Evolutionary conservation across 2,888 invertebrate species (phyloP).

Genomic region (Sesia apiformis): DNA sequence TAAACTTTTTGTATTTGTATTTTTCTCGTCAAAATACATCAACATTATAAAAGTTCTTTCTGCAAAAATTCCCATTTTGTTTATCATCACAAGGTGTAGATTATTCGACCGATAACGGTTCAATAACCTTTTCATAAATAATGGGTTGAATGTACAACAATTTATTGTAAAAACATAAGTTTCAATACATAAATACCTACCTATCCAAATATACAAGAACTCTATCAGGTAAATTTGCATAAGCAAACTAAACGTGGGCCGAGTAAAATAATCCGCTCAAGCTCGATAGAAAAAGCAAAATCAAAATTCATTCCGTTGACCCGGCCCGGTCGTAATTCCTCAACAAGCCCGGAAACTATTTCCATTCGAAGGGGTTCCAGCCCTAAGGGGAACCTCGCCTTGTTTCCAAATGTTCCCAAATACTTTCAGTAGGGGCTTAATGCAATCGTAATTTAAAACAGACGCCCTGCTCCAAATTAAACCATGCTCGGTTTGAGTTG

Average conservation of each 20-base stretch:
- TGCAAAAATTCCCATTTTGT: no score
- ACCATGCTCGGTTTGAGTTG: constrained; percentile 3
- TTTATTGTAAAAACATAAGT: neutral
- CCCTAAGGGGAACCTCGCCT: constrained; percentile 35
- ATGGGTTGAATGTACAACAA: no score
- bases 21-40: no score
- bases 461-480: neutral
- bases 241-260: constrained; percentile 34
- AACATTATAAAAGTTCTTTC: no score
- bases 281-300: constrained; percentile 56
- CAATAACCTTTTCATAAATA: no score
- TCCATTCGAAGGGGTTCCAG: constrained; percentile 53
- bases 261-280: constrained; percentile 38
- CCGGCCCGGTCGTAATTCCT: constrained; percentile 50
- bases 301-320: constrained; percentile 67
- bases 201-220: constrained; percentile 24
- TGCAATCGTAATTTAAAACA: constrained; percentile 5
- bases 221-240: constrained; percentile 38
- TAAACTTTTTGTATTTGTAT: no score
- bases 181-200: neutral
- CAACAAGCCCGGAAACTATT: constrained; percentile 55
- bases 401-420: constrained; percentile 37
- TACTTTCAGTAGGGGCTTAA: constrained; percentile 24
- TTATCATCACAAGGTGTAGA: no score
- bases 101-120: no score